Percentiles rank a stretch among this genome's conserved stretches.
Conservation (phyloP, 1,140 invertebrate species). For the Holcopasites calliopsidis region DNA sequence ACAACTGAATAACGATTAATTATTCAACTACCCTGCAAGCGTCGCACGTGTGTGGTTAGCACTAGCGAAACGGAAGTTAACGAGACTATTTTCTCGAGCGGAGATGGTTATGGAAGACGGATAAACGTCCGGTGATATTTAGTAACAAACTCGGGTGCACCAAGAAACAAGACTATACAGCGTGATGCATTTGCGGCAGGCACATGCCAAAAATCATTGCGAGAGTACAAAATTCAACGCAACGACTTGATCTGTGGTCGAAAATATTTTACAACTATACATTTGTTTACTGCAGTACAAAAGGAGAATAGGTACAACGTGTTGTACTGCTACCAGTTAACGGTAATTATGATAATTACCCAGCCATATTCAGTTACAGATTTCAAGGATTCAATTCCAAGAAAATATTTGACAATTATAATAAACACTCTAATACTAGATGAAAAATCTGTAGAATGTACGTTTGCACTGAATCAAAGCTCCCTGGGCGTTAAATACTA, state of each 20-base stretch:
- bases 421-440: too few relatives aligned
- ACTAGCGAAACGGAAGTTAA: neutral
- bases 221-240: too few relatives aligned
- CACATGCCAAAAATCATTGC: slow-evolving; percentile 65
- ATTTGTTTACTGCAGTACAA: neutral
- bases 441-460: too few relatives aligned
- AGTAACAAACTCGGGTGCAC: slow-evolving; percentile 17
- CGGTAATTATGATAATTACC: slow-evolving; percentile 45
- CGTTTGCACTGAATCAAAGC: too few relatives aligned
- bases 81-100: neutral
- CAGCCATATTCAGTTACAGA: neutral
- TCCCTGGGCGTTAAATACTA: too few relatives aligned
- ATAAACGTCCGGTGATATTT: slow-evolving; percentile 1
- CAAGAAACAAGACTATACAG: slow-evolving; percentile 49
- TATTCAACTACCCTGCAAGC: slow-evolving; percentile 55
- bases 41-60: slow-evolving; percentile 60
- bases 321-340: too few relatives aligned
- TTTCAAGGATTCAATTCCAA: neutral
- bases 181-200: slow-evolving; percentile 68
- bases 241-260: slow-evolving; percentile 18
- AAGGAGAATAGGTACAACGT: too few relatives aligned
- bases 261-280: neutral
- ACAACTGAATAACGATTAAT: slow-evolving; percentile 26
- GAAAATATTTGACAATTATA: too few relatives aligned
- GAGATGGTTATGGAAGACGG: neutral